Evolutionary conservation across 92 coral and sea anemone genomes (phyloP).

Genomic region (Desmophyllum pertusum): DNA sequence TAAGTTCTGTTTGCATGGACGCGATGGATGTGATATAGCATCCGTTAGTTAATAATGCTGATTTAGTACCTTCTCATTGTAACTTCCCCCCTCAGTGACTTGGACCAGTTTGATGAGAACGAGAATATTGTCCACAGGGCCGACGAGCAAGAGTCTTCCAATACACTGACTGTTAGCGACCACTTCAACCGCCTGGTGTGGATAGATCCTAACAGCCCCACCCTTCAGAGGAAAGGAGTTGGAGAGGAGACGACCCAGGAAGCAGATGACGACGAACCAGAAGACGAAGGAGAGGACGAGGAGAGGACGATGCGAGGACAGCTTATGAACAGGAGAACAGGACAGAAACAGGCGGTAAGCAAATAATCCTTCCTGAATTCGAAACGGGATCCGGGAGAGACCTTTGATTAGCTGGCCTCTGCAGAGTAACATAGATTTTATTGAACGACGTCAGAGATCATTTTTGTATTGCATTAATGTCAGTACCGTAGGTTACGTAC

Average conservation of each 20-base stretch:
- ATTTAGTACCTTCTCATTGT: conserved; percentile 2
- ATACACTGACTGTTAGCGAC: conserved; percentile 44
- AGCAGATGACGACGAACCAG: background rate
- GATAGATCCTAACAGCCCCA: conserved; percentile 88
- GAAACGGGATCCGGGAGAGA: background rate
- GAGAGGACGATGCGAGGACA: conserved; percentile 23
- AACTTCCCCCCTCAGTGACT: conserved; percentile 29
- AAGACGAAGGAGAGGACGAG: background rate
- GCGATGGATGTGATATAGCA: background rate
- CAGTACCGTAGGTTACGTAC: background rate
- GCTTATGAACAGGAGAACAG: conserved; percentile 27
- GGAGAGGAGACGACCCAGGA: conserved; percentile 14
- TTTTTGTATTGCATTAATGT: background rate
- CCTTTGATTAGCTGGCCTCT: background rate
- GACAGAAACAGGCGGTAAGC: background rate
- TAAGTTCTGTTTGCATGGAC: background rate
- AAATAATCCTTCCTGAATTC: background rate
- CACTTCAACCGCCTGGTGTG: conserved; percentile 94
- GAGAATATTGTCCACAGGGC: conserved; percentile 48
- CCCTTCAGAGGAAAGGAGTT: conserved; percentile 68
- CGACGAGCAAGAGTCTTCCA: conserved; percentile 19
- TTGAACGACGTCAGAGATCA: background rate
- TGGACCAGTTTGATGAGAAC: conserved; percentile 47
- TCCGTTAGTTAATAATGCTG: background rate
- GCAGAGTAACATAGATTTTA: background rate